phyloP scores from a whole-genome alignment of 2,888 invertebrate species.

The Congeria kusceri region DNA sequence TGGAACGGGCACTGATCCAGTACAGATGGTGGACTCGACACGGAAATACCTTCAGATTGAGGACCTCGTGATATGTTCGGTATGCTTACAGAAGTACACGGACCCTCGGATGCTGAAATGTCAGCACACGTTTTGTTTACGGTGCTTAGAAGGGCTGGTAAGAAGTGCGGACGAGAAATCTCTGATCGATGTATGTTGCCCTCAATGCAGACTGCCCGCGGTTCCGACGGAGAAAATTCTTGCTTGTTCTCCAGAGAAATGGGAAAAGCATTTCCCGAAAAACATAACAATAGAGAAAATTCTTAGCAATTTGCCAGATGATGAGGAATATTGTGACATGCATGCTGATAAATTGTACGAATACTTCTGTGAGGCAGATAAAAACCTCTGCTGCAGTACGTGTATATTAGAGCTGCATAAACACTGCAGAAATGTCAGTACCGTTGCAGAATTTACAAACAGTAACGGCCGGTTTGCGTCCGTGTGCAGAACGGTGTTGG shows the following conservation, averaged over 20 bases:
- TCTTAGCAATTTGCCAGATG: slow-evolving; percentile 35
- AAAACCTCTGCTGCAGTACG: slow-evolving; percentile 25
- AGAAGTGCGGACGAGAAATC: neutral
- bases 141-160: slow-evolving; percentile 31
- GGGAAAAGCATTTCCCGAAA: slow-evolving; percentile 25
- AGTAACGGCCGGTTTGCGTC: slow-evolving; percentile 9
- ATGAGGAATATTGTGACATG: slow-evolving; percentile 42
- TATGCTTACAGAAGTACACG: slow-evolving; percentile 24
- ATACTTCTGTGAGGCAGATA: slow-evolving; percentile 45
- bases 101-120: slow-evolving; percentile 38
- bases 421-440: slow-evolving; percentile 17
- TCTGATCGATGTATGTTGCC: slow-evolving; percentile 11
- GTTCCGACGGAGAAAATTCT: slow-evolving; percentile 4
- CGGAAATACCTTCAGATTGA: slow-evolving; percentile 25
- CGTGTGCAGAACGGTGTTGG: slow-evolving; percentile 24
- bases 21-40: slow-evolving; percentile 17
- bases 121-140: slow-evolving; percentile 38
- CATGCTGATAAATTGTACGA: slow-evolving; percentile 41
- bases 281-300: slow-evolving; percentile 37
- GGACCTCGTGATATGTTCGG: slow-evolving; percentile 20
- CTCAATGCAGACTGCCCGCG: slow-evolving; percentile 18
- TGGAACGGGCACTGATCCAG: neutral
- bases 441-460: slow-evolving; percentile 27
- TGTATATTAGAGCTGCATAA: slow-evolving; percentile 40
- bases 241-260: slow-evolving; percentile 10